phyloP scores from a whole-genome alignment of 2,888 invertebrate species.

The Steromphala cineraria region DNA sequence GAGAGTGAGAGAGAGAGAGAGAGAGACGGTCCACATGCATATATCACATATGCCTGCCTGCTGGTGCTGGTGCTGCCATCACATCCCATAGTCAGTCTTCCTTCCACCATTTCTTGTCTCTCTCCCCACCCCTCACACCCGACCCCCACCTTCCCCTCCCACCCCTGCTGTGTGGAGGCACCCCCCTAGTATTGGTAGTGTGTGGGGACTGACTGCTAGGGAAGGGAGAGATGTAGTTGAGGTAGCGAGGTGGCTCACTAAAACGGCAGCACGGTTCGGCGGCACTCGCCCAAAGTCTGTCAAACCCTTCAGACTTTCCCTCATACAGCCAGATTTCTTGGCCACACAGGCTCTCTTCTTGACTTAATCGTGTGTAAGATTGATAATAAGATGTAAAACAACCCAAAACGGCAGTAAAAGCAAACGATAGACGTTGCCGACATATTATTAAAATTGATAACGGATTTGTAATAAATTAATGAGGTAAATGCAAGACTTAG shows the following conservation, averaged over 20 bases:
- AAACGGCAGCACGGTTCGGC: background rate
- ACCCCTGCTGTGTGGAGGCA: too few relatives aligned
- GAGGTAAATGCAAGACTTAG: slow-evolving; percentile 1
- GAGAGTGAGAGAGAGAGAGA: background rate
- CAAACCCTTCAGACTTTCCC: background rate
- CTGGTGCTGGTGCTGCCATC: background rate
- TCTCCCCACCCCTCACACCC: too few relatives aligned
- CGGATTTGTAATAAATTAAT: slow-evolving; percentile 25
- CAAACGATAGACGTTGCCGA: slow-evolving; percentile 9
- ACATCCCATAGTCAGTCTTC: background rate
- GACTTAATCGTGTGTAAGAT: background rate
- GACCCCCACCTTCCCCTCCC: too few relatives aligned
- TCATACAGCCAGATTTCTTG: background rate
- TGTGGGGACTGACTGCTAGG: too few relatives aligned
- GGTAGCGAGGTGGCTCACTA: background rate
- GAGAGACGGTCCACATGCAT: background rate
- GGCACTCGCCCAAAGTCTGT: background rate
- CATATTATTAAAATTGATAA: slow-evolving; percentile 33
- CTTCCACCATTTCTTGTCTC: too few relatives aligned
- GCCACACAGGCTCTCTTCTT: background rate
- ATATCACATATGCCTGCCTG: slow-evolving; percentile 4
- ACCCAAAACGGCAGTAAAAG: background rate
- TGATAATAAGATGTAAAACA: background rate
- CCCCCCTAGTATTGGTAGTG: too few relatives aligned
- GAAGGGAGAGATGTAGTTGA: background rate